These are phyloP conservation scores for Oxytorus armatus DNA, from an alignment of 2,888 invertebrate species.

Conservation along the genomic window DNA sequence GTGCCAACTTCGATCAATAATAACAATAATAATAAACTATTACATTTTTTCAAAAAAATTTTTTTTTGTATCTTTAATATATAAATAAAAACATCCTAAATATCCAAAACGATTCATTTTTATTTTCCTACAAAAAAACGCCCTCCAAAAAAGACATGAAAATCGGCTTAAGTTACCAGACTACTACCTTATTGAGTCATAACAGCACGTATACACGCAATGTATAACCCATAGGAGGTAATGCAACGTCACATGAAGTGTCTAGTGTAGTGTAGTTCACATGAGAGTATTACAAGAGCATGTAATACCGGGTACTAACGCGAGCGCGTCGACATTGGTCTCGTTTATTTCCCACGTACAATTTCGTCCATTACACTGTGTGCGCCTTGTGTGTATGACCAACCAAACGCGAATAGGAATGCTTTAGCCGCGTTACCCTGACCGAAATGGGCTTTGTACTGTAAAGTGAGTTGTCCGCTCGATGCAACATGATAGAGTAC, in stretches of 20 bases:
- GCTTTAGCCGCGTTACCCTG: constrained; percentile 68
- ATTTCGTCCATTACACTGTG: constrained; percentile 59
- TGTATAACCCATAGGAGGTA: not conserved
- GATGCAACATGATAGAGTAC: constrained; percentile 26
- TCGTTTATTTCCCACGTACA: constrained; percentile 64
- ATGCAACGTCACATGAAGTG: not conserved
- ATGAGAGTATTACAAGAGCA: constrained; percentile 17
- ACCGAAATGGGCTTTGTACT: constrained; percentile 69
- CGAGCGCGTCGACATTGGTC: constrained; percentile 18
- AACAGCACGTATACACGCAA: too few relatives aligned
- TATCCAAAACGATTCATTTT: too few relatives aligned
- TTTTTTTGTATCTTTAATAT: too few relatives aligned
- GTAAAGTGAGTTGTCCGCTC: constrained; percentile 39
- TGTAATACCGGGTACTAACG: constrained; percentile 1
- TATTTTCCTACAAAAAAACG: too few relatives aligned
- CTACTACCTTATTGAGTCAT: too few relatives aligned
- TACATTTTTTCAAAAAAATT: too few relatives aligned
- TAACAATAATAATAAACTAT: too few relatives aligned
- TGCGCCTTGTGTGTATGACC: constrained; percentile 36
- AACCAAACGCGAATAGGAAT: constrained; percentile 44
- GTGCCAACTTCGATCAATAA: too few relatives aligned
- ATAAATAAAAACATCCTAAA: too few relatives aligned
- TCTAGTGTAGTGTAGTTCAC: not conserved
- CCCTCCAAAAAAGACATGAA: too few relatives aligned
- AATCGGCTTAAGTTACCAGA: too few relatives aligned